A percentile compares a stretch with the other conserved stretches of the same genome.
phyloP scores from a whole-genome alignment of 2,888 invertebrate genomes.

The Sphaeridia pumilis region DNA sequence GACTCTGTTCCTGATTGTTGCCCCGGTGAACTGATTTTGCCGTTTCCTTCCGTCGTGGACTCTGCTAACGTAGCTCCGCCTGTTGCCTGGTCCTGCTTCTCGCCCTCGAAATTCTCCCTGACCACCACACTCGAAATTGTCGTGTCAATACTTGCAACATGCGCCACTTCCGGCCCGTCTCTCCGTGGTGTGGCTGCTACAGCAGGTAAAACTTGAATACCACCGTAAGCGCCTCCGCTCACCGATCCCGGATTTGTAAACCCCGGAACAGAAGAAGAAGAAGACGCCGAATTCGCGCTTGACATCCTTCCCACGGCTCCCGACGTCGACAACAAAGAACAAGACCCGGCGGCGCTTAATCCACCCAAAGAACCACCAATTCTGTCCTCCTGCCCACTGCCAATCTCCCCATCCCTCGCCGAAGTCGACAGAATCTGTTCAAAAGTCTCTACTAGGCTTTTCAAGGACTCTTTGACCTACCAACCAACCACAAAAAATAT shows the following conservation, averaged over 20 bases:
- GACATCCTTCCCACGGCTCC: background rate
- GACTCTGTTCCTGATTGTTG: too few species aligned
- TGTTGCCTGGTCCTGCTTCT: too few species aligned
- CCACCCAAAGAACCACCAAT: too few species aligned
- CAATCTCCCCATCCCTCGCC: conserved; percentile 6
- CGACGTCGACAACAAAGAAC: background rate
- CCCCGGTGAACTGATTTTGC: too few species aligned
- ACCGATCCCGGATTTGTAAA: background rate
- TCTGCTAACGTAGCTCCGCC: too few species aligned
- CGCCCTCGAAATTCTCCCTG: too few species aligned
- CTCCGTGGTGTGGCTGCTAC: background rate
- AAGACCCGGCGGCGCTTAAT: background rate
- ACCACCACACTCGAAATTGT: background rate
- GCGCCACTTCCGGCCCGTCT: background rate
- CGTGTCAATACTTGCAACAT: background rate
- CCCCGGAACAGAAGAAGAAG: too few species aligned
- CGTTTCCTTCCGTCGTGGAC: too few species aligned
- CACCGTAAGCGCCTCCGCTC: conserved; percentile 2
- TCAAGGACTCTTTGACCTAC: conserved; percentile 32
- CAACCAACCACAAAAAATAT: conserved; percentile 5
- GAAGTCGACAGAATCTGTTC: conserved; percentile 32
- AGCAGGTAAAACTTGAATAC: conserved; percentile 2
- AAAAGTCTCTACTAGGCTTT: conserved; percentile 33
- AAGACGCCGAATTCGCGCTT: background rate
- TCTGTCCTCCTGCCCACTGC: background rate